Evolutionary conservation across 2,888 invertebrate genomes (phyloP).

Genomic region (Oscheius sp.): DNA sequence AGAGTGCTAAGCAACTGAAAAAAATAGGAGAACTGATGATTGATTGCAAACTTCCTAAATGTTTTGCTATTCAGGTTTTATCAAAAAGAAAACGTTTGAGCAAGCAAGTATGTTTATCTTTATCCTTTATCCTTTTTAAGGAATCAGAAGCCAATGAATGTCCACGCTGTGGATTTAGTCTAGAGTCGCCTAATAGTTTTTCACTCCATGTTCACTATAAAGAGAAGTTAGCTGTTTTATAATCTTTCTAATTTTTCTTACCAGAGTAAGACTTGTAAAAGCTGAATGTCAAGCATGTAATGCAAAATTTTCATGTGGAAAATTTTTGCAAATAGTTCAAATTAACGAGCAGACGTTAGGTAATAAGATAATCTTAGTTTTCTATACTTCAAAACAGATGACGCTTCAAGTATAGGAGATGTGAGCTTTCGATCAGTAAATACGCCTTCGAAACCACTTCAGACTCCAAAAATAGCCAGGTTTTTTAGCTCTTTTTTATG

Average conservation of each 20-base stretch:
- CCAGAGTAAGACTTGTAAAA: not conserved
- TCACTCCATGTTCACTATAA: not conserved
- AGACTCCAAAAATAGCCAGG: not conserved
- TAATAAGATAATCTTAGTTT: not conserved
- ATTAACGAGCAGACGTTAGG: too few relatives aligned
- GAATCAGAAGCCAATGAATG: not conserved
- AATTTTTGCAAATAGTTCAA: too few relatives aligned
- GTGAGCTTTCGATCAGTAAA: not conserved
- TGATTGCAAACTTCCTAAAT: not conserved
- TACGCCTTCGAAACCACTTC: not conserved
- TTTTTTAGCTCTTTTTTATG: not conserved
- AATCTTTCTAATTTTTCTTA: not conserved
- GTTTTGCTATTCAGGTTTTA: not conserved
- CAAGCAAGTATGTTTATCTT: not conserved
- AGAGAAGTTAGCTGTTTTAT: not conserved
- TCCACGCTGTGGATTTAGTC: not conserved
- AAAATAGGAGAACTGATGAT: not conserved
- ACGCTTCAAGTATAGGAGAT: not conserved
- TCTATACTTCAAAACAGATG: not conserved
- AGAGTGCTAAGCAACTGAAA: not conserved
- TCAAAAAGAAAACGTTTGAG: constrained; percentile 14
- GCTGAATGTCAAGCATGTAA: constrained; percentile 8
- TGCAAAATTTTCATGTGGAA: not conserved
- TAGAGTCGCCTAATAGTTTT: not conserved
- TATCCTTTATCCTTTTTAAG: constrained; percentile 1